Evolutionary conservation across 2,113 vertebrate species (phyloP).

Genomic region (Mellivora capensis): DNA sequence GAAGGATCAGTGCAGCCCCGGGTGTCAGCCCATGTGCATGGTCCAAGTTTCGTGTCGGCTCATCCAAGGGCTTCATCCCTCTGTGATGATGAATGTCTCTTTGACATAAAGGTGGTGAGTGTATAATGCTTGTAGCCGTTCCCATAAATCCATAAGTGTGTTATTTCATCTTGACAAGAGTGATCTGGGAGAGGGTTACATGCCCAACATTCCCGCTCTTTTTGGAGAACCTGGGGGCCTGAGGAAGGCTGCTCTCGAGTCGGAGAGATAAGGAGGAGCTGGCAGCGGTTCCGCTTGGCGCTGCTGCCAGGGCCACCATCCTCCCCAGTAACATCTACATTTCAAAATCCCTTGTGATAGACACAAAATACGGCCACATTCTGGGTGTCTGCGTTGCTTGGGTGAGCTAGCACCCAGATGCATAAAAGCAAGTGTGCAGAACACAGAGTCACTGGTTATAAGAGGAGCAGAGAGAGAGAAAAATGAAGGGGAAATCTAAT

Average conservation of each 20-base stretch:
- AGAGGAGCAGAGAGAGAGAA: not conserved
- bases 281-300: not conserved
- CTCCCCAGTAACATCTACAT: not conserved
- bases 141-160: not conserved
- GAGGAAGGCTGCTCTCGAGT: not conserved
- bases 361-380: not conserved
- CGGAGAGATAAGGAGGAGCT: not conserved
- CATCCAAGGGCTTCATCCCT: not conserved
- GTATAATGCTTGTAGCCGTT: not conserved
- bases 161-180: not conserved
- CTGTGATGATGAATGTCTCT: not conserved
- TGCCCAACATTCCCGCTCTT: too few relatives aligned
- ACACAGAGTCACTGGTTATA: not conserved
- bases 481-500: not conserved
- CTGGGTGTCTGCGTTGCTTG: not conserved
- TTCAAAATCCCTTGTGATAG: not conserved
- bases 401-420: not conserved
- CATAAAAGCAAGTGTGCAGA: not conserved
- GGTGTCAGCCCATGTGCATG: too few relatives aligned
- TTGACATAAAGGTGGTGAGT: not conserved
- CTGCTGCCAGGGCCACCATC: not conserved
- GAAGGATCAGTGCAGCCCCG: too few relatives aligned
- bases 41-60: not conserved
- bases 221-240: not conserved
- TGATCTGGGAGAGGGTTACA: not conserved